Evolutionary conservation across 2,888 invertebrate genomes (phyloP), one percentile per base, ranked within the genome.

Genomic region (Anarsia innoxiella): DNA sequence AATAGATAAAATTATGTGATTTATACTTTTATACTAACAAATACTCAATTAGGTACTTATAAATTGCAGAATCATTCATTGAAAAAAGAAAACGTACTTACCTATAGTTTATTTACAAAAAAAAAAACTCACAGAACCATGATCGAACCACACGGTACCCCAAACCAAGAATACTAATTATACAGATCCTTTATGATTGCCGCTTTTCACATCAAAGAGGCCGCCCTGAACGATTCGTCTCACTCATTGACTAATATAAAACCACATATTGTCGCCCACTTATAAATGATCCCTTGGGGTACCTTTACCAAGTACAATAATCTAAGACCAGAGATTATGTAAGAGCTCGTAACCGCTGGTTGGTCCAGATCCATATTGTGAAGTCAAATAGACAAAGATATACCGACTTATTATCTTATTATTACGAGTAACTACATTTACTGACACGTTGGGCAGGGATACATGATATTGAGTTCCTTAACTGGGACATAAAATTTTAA

Each of bases 221-320:
- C 82, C 82, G 80, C 65, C 12, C 47, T 70, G 82, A 82, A 70
- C 80, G 82, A 83, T 83, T 82, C 77, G 78, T 82, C 75, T 59
- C 67, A 68, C 63, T 75, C 68, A 70, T 76, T 78, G 67, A 76
- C 64, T 62, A 59, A 62, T 57, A 69, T 71, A 69, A 68, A 67
- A 63, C 53, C 54, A 59, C 53, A 51, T 52, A 53, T 49, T 35
- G 30, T 40, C 9, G 40, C 44, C 77, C 75, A 73, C 32, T 44
- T 23, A 47, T 40, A 25, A 16, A 37, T 56, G 72, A 64, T 15
- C 72, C 26, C 23, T 42, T 9, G n/a, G n/a, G n/a, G n/a, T 25
- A 25, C 25, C 4, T 25, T 19, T 19, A 8, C 19, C 3, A 19
- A 19, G 19, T 19, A 19, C 19, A 3, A 19, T 8, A 16, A 6